phyloP scores from a whole-genome alignment of 2,113 vertebrate genomes.

The Castor canadensis region DNA sequence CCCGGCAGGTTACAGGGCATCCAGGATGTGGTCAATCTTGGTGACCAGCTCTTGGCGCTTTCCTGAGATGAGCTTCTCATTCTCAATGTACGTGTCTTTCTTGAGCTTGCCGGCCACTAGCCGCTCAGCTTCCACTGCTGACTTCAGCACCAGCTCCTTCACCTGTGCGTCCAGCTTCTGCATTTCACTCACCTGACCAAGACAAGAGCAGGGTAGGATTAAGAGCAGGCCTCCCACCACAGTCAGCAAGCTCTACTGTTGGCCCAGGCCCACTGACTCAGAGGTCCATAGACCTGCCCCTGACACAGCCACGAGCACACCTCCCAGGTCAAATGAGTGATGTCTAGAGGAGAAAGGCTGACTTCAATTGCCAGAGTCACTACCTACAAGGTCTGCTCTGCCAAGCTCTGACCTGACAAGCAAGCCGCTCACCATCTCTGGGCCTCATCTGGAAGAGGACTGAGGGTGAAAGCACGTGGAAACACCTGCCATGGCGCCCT shows the following conservation, averaged over 20 bases:
- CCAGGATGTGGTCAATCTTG: slow-evolving; percentile 96
- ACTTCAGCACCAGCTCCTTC: slow-evolving; percentile 96
- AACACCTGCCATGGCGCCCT: not conserved
- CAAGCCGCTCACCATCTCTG: not conserved
- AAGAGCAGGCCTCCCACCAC: not conserved
- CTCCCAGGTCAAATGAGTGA: not conserved
- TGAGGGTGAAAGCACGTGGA: not conserved
- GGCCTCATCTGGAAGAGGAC: not conserved
- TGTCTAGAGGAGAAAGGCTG: not conserved
- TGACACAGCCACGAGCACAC: not conserved
- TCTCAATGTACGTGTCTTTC: slow-evolving; percentile 96
- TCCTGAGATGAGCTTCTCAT: slow-evolving; percentile 91
- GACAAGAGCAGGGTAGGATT: not conserved
- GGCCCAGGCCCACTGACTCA: not conserved
- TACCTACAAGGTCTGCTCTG: not conserved
- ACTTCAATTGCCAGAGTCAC: not conserved
- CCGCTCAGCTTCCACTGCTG: slow-evolving; percentile 93
- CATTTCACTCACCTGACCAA: slow-evolving; percentile 90
- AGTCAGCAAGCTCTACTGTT: not conserved
- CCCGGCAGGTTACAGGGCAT: slow-evolving; percentile 88
- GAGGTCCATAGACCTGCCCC: not conserved
- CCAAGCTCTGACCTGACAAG: not conserved
- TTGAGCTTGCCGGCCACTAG: slow-evolving; percentile 97
- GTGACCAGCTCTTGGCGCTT: slow-evolving; percentile 95
- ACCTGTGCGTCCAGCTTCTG: slow-evolving; percentile 96